Evolutionary conservation across 2,888 invertebrate species (phyloP).

Genomic region (Latrodectus elegans): DNA sequence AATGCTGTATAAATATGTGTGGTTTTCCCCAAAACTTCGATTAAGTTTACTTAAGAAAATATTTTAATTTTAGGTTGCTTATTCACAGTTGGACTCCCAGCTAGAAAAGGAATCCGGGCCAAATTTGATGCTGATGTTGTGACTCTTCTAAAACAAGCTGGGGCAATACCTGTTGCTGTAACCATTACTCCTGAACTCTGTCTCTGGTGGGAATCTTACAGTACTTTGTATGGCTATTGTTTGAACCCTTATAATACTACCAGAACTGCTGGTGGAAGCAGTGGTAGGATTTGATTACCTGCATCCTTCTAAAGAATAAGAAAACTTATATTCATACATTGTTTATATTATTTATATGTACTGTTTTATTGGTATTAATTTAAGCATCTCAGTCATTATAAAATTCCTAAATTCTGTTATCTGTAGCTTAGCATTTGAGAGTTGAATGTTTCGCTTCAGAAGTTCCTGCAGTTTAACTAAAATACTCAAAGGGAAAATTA

Average conservation of each 20-base stretch:
- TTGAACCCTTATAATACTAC: constrained; percentile 87
- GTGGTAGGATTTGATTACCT: constrained; percentile 28
- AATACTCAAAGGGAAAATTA: too few relatives aligned
- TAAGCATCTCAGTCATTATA: too few relatives aligned
- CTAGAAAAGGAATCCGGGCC: constrained; percentile 80
- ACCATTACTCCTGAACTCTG: constrained; percentile 93
- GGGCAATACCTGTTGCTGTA: constrained; percentile 86
- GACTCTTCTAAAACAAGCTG: constrained; percentile 80
- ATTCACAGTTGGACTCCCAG: constrained; percentile 86
- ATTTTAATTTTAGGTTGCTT: constrained; percentile 78
- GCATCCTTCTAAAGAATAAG: too few relatives aligned
- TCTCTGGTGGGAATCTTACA: constrained; percentile 77
- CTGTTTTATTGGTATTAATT: too few relatives aligned
- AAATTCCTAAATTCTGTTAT: too few relatives aligned
- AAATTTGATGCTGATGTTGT: constrained; percentile 82
- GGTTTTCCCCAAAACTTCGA: too few relatives aligned
- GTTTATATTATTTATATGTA: too few relatives aligned
- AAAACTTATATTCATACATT: too few relatives aligned
- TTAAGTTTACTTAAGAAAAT: background rate
- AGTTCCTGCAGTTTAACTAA: too few relatives aligned
- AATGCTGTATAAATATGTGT: too few relatives aligned
- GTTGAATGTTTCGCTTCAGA: too few relatives aligned
- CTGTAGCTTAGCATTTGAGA: too few relatives aligned
- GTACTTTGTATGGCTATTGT: constrained; percentile 82
- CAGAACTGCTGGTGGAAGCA: constrained; percentile 86